phyloP scores from a whole-genome alignment of 1,140 invertebrate genomes.

The Drosophila cardini region DNA sequence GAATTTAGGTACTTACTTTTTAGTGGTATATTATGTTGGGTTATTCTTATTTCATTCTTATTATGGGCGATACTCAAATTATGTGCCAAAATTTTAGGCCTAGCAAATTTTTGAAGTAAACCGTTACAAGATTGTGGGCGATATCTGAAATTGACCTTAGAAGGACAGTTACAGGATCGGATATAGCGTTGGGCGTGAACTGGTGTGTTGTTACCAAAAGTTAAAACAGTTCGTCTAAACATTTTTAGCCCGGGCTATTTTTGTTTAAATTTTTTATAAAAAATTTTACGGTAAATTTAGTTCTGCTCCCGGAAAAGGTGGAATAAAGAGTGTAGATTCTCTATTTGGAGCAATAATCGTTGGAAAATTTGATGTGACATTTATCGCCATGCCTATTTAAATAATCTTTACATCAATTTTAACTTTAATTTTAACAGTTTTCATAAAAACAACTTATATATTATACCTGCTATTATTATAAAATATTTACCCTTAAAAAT shows the following conservation, averaged over 20 bases:
- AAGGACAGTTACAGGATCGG: slow-evolving; percentile 5
- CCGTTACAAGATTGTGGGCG: not conserved
- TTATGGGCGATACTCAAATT: slow-evolving; percentile 8
- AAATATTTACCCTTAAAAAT: no score
- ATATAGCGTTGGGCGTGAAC: slow-evolving; percentile 12
- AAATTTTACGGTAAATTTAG: slow-evolving; percentile 15
- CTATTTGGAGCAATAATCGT: not conserved
- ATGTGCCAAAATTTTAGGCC: slow-evolving; percentile 11
- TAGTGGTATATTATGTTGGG: not conserved
- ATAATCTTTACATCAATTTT: no score
- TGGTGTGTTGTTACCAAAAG: slow-evolving; percentile 23
- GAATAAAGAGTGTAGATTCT: slow-evolving; percentile 2
- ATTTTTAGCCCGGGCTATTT: slow-evolving; percentile 18
- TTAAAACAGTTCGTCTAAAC: slow-evolving; percentile 22
- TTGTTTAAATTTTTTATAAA: slow-evolving; percentile 8
- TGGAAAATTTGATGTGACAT: not conserved
- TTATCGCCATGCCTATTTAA: not conserved
- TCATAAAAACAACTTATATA: no score
- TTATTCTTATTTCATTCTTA: slow-evolving; percentile 10
- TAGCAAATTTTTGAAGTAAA: slow-evolving; percentile 10
- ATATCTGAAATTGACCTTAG: slow-evolving; percentile 3
- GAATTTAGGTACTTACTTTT: slow-evolving; percentile 14
- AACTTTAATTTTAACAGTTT: no score
- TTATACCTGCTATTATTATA: no score
- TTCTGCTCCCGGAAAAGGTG: slow-evolving; percentile 7